Evolutionary conservation across 2,113 vertebrate species (phyloP).

Genomic region (Condylura cristata): DNA sequence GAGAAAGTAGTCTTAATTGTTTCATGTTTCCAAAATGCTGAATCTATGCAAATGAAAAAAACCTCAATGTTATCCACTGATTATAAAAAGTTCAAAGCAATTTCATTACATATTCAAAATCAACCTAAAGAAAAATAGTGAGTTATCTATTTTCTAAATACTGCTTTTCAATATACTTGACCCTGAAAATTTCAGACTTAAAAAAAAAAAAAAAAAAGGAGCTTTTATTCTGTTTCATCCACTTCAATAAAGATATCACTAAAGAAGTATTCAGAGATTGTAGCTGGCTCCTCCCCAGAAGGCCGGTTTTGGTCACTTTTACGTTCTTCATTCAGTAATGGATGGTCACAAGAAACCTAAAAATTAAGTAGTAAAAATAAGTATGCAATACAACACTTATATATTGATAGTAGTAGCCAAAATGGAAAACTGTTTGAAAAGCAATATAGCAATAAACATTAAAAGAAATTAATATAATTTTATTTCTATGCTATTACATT

Average conservation of each 20-base stretch:
- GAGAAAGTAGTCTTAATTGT: slow-evolving; percentile 33
- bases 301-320: slow-evolving; percentile 57
- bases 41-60: slow-evolving; percentile 47
- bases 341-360: slow-evolving; percentile 78
- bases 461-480: no score
- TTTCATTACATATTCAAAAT: slow-evolving; percentile 57
- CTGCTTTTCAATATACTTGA: slow-evolving; percentile 37
- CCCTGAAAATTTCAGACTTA: slow-evolving; percentile 43
- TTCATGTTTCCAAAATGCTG: slow-evolving; percentile 47
- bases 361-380: slow-evolving; percentile 48
- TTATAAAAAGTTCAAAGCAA: slow-evolving; percentile 61
- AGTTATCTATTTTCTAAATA: slow-evolving; percentile 52
- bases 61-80: slow-evolving; percentile 48
- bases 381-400: neutral
- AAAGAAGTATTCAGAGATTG: slow-evolving; percentile 94
- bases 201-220: neutral
- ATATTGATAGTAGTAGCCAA: neutral
- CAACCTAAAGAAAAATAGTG: slow-evolving; percentile 42
- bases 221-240: slow-evolving; percentile 86
- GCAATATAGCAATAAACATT: neutral
- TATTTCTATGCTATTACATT: neutral
- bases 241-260: slow-evolving; percentile 96
- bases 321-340: slow-evolving; percentile 56
- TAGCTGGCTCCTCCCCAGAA: slow-evolving; percentile 87
- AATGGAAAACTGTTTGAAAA: neutral